phyloP scores from a whole-genome alignment of 1,140 invertebrate species.

The Drosophila truncata region DNA sequence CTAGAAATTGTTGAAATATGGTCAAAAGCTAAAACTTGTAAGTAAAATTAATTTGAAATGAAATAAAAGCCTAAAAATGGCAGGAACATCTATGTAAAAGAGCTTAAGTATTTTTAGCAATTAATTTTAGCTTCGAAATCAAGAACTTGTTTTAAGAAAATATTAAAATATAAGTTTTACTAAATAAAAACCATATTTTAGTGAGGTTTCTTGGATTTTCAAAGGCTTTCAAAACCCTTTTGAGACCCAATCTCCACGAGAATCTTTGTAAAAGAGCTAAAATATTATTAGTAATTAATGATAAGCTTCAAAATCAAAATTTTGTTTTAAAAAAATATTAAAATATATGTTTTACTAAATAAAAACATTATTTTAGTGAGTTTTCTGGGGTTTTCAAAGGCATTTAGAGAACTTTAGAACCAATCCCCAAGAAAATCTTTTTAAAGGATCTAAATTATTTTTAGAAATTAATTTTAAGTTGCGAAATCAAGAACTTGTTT shows the following conservation, averaged over 20 bases:
- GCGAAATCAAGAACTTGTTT: not conserved
- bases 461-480: not conserved
- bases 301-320: too few species aligned
- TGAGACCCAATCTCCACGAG: too few species aligned
- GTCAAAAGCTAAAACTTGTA: too few species aligned
- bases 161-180: not conserved
- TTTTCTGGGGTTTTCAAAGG: not conserved
- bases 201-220: not conserved
- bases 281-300: too few species aligned
- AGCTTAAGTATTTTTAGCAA: not conserved
- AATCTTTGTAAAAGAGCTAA: too few species aligned
- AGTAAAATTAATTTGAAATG: rapidly evolving
- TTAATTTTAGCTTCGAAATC: not conserved
- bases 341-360: not conserved
- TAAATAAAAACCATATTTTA: not conserved
- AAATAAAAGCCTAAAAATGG: not conserved
- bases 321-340: too few species aligned
- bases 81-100: not conserved
- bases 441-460: not conserved
- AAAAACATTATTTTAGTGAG: not conserved
- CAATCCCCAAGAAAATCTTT: not conserved
- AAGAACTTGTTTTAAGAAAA: not conserved
- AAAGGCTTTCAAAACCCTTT: too few species aligned
- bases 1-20: not conserved
- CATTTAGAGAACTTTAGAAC: too few species aligned